Evolutionary conservation across 2,888 invertebrate genomes (phyloP).

Genomic region (Parnassius smintheus): DNA sequence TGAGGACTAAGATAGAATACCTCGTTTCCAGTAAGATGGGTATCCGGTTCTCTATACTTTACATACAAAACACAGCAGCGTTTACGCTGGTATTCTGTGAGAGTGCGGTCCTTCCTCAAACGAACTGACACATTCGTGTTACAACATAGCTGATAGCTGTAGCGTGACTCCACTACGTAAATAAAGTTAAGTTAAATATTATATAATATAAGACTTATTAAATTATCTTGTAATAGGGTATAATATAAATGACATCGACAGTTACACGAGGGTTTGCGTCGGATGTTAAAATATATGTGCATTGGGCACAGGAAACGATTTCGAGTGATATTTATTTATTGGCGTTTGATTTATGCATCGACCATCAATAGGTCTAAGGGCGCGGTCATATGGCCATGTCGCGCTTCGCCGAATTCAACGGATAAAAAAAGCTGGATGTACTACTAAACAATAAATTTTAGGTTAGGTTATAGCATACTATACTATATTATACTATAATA

Average conservation of each 20-base stretch:
- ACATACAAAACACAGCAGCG: no score
- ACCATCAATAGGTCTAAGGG: slow-evolving; percentile 65
- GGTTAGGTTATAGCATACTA: no score
- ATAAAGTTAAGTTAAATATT: neutral
- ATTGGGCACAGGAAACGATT: slow-evolving; percentile 62
- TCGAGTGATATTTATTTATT: slow-evolving; percentile 72
- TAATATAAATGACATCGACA: neutral
- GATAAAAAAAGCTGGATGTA: slow-evolving; percentile 1
- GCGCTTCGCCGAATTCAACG: slow-evolving; percentile 48
- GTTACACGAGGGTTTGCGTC: slow-evolving; percentile 26
- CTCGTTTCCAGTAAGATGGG: no score
- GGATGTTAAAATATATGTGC: slow-evolving; percentile 36
- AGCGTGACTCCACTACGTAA: no score
- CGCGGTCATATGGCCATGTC: slow-evolving; percentile 62
- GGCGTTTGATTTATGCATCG: slow-evolving; percentile 74
- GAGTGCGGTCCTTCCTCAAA: no score
- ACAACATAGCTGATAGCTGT: no score
- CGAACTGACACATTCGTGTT: no score
- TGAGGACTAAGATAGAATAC: no score
- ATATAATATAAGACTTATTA: neutral
- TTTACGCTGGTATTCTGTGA: no score
- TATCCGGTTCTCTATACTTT: no score
- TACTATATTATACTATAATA: no score
- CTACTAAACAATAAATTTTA: neutral
- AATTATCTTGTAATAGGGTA: no score